Conservation (phyloP, 2,113 vertebrate genomes). For the Apeltes quadracus region DNA sequence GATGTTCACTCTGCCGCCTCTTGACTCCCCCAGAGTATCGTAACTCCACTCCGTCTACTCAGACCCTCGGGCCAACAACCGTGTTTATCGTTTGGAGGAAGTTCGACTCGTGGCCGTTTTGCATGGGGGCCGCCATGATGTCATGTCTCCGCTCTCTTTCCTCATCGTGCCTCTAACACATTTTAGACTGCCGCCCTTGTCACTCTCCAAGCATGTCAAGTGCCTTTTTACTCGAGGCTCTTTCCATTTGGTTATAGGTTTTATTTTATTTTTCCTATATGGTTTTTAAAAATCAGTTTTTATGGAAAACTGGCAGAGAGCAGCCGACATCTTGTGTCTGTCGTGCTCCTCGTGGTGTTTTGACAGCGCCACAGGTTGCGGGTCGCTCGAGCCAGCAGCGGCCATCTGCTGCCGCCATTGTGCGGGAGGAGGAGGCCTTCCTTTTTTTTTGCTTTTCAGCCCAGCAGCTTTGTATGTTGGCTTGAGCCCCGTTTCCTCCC, state of each 20-base stretch:
- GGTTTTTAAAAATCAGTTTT: slow-evolving; percentile 17
- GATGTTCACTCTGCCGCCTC: slow-evolving; percentile 65
- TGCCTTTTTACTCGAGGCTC: slow-evolving; percentile 20
- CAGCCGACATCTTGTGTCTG: slow-evolving; percentile 15
- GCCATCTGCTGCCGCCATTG: slow-evolving; percentile 32
- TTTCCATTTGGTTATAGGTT: slow-evolving; percentile 11
- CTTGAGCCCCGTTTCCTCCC: slow-evolving; percentile 2
- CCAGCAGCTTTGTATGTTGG: slow-evolving; percentile 21
- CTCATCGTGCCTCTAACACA: slow-evolving; percentile 58
- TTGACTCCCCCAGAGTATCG: slow-evolving; percentile 71
- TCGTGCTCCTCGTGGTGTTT: not conserved
- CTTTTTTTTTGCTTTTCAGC: slow-evolving; percentile 36
- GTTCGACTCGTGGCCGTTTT: slow-evolving; percentile 72
- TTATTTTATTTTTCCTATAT: slow-evolving; percentile 16
- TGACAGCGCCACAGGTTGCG: slow-evolving; percentile 20
- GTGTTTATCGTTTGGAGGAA: slow-evolving; percentile 64
- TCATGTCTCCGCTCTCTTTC: slow-evolving; percentile 54
- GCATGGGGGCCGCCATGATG: slow-evolving; percentile 75
- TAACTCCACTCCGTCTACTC: slow-evolving; percentile 61
- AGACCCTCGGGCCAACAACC: slow-evolving; percentile 50
- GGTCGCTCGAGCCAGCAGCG: slow-evolving; percentile 30
- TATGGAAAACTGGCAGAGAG: slow-evolving; percentile 26
- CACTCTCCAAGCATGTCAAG: slow-evolving; percentile 89
- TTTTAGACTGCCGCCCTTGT: slow-evolving; percentile 69
- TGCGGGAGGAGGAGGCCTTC: slow-evolving; percentile 22